Evolutionary conservation across 1,140 invertebrate genomes (phyloP).

Genomic region (Anadara kagoshimensis): DNA sequence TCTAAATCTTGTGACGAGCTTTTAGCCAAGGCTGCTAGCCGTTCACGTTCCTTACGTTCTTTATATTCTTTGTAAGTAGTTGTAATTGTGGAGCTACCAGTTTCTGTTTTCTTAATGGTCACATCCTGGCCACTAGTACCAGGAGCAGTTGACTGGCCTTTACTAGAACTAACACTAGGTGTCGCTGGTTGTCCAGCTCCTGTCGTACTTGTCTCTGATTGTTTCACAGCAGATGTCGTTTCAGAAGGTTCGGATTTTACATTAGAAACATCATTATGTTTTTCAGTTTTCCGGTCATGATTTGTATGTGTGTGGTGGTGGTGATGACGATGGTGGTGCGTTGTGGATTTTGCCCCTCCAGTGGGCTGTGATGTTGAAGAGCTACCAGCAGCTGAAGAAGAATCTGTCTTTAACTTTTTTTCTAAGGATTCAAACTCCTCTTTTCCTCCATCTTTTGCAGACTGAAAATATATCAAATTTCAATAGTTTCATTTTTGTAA

Average conservation of each 20-base stretch:
- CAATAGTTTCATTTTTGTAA: neutral
- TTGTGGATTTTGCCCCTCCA: conserved; percentile 7
- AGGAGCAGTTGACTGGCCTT: conserved; percentile 6
- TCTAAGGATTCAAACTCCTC: neutral
- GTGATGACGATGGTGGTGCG: conserved; percentile 10
- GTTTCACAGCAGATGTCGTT: neutral
- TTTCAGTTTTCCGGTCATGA: conserved; percentile 29
- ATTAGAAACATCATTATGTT: neutral
- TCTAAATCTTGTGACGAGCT: neutral
- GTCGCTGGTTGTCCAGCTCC: neutral
- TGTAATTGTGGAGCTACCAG: neutral
- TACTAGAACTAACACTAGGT: conserved; percentile 1
- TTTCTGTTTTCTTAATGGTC: no score
- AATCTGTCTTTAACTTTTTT: conserved; percentile 12
- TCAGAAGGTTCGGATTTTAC: no score
- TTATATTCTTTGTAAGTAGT: conserved; percentile 29
- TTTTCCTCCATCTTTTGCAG: conserved; percentile 20
- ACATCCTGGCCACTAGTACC: conserved; percentile 8
- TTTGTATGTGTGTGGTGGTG: conserved; percentile 14
- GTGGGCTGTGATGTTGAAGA: conserved; percentile 15
- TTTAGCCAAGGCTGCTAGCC: conserved; percentile 24
- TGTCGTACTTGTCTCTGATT: neutral
- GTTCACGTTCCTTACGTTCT: conserved; percentile 24
- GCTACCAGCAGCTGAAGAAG: neutral
- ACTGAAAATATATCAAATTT: conserved; percentile 18